Percentiles rank a stretch among this genome's conserved stretches.
These are phyloP conservation scores for Amblyjoppa fuscipennis DNA, from an alignment of 2,888 invertebrate genomes.

Conservation along the genomic window DNA sequence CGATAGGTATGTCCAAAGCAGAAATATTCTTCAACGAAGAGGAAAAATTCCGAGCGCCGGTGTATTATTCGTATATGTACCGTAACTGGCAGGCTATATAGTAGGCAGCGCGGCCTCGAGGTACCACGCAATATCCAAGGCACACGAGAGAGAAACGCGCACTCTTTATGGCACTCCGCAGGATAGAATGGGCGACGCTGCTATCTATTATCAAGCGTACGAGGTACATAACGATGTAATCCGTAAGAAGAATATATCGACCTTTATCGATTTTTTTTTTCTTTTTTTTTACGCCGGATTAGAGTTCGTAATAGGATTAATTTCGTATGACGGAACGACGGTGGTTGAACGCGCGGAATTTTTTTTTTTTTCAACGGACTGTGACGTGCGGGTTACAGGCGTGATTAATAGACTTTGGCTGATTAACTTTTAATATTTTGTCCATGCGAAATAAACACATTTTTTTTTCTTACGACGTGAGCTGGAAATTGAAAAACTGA, in stretches of 20 bases:
- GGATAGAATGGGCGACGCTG: not conserved
- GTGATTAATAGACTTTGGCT: not conserved
- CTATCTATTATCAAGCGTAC: constrained; percentile 15
- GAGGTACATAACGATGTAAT: constrained; percentile 8
- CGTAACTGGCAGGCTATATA: not conserved
- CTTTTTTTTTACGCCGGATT: not conserved
- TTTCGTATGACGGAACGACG: constrained; percentile 1
- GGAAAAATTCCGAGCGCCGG: constrained; percentile 8
- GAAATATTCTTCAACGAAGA: constrained; percentile 45
- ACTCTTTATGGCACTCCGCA: constrained; percentile 1
- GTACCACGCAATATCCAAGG: constrained; percentile 1
- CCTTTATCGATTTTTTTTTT: not conserved
- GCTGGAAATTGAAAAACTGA: not conserved
- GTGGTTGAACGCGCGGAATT: not conserved
- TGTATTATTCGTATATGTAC: constrained; percentile 9
- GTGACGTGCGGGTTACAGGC: not conserved
- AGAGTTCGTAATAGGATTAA: constrained; percentile 1
- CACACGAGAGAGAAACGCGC: not conserved
- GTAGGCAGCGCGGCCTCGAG: constrained; percentile 35
- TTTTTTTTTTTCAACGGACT: not conserved
- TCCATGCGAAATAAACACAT: not conserved
- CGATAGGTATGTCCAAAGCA: constrained; percentile 58
- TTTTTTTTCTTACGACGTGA: not conserved
- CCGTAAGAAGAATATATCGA: constrained; percentile 8
- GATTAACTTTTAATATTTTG: not conserved